Conservation (phyloP, 2,888 invertebrate genomes). For the Keiferia lycopersicella region DNA sequence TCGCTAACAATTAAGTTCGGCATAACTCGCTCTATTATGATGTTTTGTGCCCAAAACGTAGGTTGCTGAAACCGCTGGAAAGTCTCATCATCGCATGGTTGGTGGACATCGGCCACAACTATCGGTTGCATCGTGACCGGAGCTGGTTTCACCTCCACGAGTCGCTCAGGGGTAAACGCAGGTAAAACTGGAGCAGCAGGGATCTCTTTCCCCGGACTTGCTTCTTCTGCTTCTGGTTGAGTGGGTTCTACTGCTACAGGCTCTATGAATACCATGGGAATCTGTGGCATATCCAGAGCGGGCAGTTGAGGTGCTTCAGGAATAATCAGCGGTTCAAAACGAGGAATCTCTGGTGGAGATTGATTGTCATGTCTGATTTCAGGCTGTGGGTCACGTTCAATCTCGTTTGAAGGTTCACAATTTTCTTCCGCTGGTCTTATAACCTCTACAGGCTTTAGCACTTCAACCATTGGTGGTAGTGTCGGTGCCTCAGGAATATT, state of each 20-base stretch:
- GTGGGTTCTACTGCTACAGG: slow-evolving; percentile 11
- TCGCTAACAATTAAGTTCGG: slow-evolving; percentile 41
- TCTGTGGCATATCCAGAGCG: slow-evolving; percentile 33
- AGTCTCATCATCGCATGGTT: slow-evolving; percentile 18
- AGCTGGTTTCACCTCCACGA: slow-evolving; percentile 4
- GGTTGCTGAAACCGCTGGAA: slow-evolving; percentile 28
- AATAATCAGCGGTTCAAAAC: slow-evolving; percentile 15
- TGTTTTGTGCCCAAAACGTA: slow-evolving; percentile 40
- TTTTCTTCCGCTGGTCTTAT: background rate
- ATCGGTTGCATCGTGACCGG: slow-evolving; percentile 18
- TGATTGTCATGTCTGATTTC: slow-evolving; percentile 5
- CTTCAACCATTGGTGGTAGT: slow-evolving; percentile 13
- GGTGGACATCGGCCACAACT: slow-evolving; percentile 4
- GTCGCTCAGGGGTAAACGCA: slow-evolving; percentile 25
- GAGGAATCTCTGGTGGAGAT: background rate
- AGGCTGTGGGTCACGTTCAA: background rate
- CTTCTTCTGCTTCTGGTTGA: background rate
- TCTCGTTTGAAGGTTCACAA: background rate
- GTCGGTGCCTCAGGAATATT: slow-evolving; percentile 27
- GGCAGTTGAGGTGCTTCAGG: slow-evolving; percentile 39
- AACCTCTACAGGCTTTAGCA: background rate
- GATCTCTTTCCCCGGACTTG: slow-evolving; percentile 21
- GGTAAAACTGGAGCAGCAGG: slow-evolving; percentile 38
- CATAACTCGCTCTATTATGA: slow-evolving; percentile 45
- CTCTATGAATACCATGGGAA: slow-evolving; percentile 28